Evolutionary conservation across 2,797 vertebrate species (phyloP), one percentile per base, ranked within the genome.

Genomic region (Xiphorhynchus erythropygius): DNA sequence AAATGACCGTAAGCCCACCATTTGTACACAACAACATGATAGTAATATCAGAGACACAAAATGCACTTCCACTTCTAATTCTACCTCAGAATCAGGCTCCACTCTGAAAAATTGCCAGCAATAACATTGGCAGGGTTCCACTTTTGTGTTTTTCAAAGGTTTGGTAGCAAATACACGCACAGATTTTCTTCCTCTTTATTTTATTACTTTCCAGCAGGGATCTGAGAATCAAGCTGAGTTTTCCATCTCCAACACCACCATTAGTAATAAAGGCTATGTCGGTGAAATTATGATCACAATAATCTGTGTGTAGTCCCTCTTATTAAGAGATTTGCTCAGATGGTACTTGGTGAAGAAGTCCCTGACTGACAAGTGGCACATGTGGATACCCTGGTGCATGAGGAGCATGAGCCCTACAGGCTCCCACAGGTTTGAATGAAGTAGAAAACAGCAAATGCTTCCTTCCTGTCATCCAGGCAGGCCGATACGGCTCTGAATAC

Each of bases 81-180:
- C 55, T 76, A 78, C 27, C 76, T 94, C 3, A 1, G 27, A 92
- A 79, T 10, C 55, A 73, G n/a, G 55, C 77, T 81, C 50, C 1
- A 2, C 19, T 90, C 65, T 57, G 85, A 94, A 87, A 96, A 94
- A 80, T 57, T 93, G 68, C 47, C 77, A 95, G 89, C 65, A 76
- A 91, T 71, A 75, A 21, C 10, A 50, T 46, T 93, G 92, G 89
- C 91, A 95, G 87, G 82, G 87, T 87, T 97, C 94, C 89, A 88
- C 77, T 91, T 93, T 90, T 94, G 94, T 93, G 80, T 73, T 94
- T 95, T 79, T 73, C 84, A 67, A 77, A 94, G 89, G 37, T 90
- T 93, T 81, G 56, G n/a, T 96, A 74, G 74, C 77, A 93, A 92
- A 95, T 70, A 84, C 23, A 30, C 4, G 12, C 80, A 62, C n/a